Conservation (phyloP, 2,113 vertebrate genomes). For the Toxostoma redivivum region DNA sequence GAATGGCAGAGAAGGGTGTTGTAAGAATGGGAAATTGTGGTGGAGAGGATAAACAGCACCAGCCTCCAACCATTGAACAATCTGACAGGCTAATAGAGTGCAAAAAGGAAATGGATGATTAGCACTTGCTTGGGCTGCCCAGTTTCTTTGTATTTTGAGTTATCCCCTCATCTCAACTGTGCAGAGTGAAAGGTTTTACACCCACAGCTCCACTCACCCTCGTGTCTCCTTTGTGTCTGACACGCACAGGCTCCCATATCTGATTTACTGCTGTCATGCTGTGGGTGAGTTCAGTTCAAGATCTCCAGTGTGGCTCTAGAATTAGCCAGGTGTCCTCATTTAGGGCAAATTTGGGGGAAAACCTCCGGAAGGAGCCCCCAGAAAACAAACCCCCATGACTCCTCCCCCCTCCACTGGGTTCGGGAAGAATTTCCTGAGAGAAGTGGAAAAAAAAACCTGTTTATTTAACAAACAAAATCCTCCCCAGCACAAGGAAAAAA, state of each 20-base stretch:
- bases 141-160: not conserved
- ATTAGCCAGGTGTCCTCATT: not conserved
- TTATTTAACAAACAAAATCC: no score
- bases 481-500: no score
- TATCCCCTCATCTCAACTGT: not conserved
- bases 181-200: not conserved
- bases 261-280: not conserved
- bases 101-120: not conserved
- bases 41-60: not conserved
- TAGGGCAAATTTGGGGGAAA: no score
- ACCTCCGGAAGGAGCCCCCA: no score
- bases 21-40: not conserved
- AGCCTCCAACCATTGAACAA: not conserved
- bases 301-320: not conserved
- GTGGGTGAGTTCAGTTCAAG: not conserved
- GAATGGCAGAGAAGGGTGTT: not conserved
- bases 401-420: no score
- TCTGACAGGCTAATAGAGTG: not conserved
- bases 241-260: not conserved
- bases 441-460: no score
- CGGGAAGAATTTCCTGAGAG: no score
- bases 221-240: not conserved
- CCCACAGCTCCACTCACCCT: not conserved
- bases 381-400: no score
- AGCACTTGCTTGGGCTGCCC: not conserved